These are phyloP conservation scores for Dicerorhinus sumatrensis DNA, from an alignment of 2,113 vertebrate species.

Conservation along the genomic window DNA sequence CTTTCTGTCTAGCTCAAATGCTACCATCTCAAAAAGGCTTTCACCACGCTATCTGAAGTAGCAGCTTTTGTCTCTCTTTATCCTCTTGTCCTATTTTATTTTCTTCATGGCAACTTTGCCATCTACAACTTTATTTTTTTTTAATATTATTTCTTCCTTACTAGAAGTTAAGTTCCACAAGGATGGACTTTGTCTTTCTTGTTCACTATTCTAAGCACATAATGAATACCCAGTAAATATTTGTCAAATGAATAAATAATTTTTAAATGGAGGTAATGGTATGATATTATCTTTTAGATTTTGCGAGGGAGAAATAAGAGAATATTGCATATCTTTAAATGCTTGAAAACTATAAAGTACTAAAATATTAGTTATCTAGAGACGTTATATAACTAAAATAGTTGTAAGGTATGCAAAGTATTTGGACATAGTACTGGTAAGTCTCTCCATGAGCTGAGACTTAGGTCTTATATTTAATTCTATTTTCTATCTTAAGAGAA, in stretches of 20 bases:
- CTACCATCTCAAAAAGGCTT: neutral
- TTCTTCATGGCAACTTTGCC: neutral
- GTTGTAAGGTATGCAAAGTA: neutral
- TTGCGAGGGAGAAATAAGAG: neutral
- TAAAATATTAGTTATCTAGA: neutral
- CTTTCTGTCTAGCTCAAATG: neutral
- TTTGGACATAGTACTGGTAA: neutral
- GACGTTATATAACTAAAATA: neutral
- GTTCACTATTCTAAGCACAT: neutral
- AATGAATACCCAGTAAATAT: neutral
- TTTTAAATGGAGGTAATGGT: neutral
- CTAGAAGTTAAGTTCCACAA: neutral
- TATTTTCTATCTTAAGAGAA: neutral
- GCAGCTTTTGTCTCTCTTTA: neutral
- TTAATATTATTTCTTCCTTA: neutral
- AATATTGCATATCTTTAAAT: neutral
- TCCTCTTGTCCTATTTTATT: neutral
- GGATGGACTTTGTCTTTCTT: neutral
- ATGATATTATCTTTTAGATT: neutral
- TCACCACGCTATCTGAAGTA: neutral
- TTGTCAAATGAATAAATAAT: neutral
- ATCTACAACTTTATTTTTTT: neutral
- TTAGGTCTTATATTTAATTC: constrained; percentile 6
- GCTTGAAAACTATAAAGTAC: neutral
- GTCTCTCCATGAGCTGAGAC: neutral